These are phyloP conservation scores for Archocentrus centrarchus DNA, from an alignment of 2,113 vertebrate genomes.

Conservation along the genomic window DNA sequence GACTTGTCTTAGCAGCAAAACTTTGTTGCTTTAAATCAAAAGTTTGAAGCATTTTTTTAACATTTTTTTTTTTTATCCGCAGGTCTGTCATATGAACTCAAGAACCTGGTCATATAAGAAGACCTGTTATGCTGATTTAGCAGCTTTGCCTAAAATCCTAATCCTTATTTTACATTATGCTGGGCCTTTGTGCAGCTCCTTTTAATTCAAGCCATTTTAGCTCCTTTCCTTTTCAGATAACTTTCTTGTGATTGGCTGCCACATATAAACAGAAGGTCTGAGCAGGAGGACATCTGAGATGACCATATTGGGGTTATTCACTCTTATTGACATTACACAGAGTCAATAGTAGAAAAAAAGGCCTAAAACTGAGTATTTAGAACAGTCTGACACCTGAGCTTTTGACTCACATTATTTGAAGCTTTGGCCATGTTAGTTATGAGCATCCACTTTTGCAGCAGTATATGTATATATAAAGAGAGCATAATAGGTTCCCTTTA, in stretches of 20 bases:
- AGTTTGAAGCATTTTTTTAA: background rate
- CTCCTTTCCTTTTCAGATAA: background rate
- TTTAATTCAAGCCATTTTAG: background rate
- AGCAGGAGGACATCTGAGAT: background rate
- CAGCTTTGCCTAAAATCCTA: background rate
- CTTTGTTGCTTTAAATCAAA: background rate
- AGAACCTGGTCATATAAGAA: background rate
- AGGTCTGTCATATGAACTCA: background rate
- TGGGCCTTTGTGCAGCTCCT: background rate
- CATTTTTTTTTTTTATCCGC: background rate
- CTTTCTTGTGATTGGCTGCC: background rate
- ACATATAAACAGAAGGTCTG: background rate
- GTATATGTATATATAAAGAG: background rate
- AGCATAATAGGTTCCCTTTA: background rate
- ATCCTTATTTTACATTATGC: background rate
- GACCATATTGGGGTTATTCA: background rate
- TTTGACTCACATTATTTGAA: too few relatives aligned
- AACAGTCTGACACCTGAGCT: too few relatives aligned
- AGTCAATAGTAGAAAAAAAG: background rate
- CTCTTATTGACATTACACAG: background rate
- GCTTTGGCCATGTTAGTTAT: background rate
- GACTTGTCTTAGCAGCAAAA: background rate
- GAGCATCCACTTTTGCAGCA: background rate
- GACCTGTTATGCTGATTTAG: background rate
- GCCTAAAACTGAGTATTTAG: background rate